Evolutionary conservation across 2,888 invertebrate species (phyloP).

Genomic region (Chelonus formosanus): DNA sequence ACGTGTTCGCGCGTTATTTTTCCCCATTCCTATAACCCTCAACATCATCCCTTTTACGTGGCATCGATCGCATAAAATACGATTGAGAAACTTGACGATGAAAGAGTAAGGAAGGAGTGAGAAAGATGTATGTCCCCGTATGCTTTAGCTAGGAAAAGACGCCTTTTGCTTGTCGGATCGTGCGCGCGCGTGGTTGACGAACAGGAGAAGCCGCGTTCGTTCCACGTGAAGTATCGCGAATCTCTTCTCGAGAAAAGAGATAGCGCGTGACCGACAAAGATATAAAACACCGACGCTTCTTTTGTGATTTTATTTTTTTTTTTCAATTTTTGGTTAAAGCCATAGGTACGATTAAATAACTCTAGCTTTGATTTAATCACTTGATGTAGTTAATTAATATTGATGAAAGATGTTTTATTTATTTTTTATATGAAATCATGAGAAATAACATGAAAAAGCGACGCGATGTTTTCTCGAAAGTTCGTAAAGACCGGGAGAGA

Average conservation of each 20-base stretch:
- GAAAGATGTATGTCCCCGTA: constrained; percentile 22
- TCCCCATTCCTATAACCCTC: constrained; percentile 2
- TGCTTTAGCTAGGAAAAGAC: constrained; percentile 31
- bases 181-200: constrained; percentile 29
- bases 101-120: constrained; percentile 12
- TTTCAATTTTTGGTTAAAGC: too few relatives aligned
- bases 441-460: constrained; percentile 41
- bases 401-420: background rate
- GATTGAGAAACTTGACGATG: constrained; percentile 39
- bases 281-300: too few relatives aligned
- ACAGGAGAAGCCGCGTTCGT: constrained; percentile 39
- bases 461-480: constrained; percentile 59
- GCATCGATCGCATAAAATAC: constrained; percentile 45
- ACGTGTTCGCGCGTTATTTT: constrained; percentile 16
- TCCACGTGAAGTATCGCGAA: constrained; percentile 46
- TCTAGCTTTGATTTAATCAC: too few relatives aligned
- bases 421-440: background rate
- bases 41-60: constrained; percentile 32
- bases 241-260: constrained; percentile 20
- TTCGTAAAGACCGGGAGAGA: constrained; percentile 47
- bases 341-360: too few relatives aligned
- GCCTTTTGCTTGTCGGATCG: constrained; percentile 17
- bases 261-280: background rate
- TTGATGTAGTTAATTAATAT: background rate
- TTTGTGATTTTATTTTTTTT: too few relatives aligned